Evolutionary conservation across 2,888 invertebrate species (phyloP), one percentile per base, ranked within the genome.

Genomic region (Sabellastarte sp.): DNA sequence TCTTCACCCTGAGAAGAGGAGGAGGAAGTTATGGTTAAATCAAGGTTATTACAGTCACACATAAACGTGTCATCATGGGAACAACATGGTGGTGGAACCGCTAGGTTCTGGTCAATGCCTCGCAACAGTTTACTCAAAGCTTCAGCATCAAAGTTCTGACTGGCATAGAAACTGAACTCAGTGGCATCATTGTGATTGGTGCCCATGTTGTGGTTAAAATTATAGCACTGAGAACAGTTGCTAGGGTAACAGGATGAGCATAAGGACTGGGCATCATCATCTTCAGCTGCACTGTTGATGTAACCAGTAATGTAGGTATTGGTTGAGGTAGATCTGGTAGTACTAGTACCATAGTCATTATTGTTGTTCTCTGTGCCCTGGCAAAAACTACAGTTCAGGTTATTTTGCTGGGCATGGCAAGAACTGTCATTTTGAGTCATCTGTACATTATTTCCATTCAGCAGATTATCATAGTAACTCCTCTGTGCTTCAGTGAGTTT

Each of bases 1-100:
- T 80, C 80, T 65, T 80, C 80, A 67, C 78, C 80, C 63, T 79
- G 53, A 20, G 10, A 41, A n/a, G n/a, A n/a, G n/a, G n/a, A n/a
- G n/a, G n/a, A n/a, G n/a, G n/a, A n/a, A n/a, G n/a, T n/a, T n/a
- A n/a, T n/a, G n/a, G n/a, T n/a, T n/a, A n/a, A n/a, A n/a, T n/a
- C n/a, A n/a, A n/a, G n/a, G n/a, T n/a, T n/a, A n/a, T n/a, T n/a
- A n/a, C n/a, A n/a, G n/a, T n/a, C n/a, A 41, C 41, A 41, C 20
- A 41, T 10, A 15, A 41, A 41, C 20, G 10, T 20, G 41, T 41
- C 20, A 41, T 20, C 41, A 20, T 41, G 41, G 10, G 20, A 15
- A 20, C 41, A 41, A 10, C 10, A 15, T 20, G 20, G 10, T 41
- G 41, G 41, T n/a, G n/a, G n/a, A n/a, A n/a, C n/a, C n/a, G n/a